These are phyloP conservation scores for Ochropleura plecta DNA, from an alignment of 2,888 invertebrate genomes.

Conservation along the genomic window DNA sequence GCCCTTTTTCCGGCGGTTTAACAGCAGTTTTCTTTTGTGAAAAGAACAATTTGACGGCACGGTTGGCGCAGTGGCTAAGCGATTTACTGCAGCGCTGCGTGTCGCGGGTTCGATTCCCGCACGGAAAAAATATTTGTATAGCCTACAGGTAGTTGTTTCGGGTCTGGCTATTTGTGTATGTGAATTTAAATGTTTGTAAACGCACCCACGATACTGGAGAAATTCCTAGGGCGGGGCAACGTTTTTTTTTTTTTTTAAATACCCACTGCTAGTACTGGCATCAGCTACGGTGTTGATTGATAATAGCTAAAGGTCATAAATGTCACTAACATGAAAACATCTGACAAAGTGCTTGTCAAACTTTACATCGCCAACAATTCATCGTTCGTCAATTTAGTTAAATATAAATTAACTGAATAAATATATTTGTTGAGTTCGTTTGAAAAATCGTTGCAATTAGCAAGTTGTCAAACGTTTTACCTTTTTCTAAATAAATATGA, in stretches of 20 bases:
- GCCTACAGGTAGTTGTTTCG: too few species aligned
- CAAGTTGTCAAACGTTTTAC: slow-evolving; percentile 23
- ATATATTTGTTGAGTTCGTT: not conserved
- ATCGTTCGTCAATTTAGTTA: not conserved
- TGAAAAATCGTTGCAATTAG: slow-evolving; percentile 29
- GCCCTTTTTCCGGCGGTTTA: not conserved
- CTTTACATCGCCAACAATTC: slow-evolving; percentile 5
- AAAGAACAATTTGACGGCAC: too few species aligned
- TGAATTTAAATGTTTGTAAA: too few species aligned
- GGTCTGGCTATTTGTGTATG: too few species aligned
- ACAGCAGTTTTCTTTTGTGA: not conserved
- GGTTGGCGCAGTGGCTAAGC: too few species aligned
- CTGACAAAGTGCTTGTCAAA: slow-evolving; percentile 37
- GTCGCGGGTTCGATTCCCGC: too few species aligned
- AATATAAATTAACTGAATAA: not conserved
- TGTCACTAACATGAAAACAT: not conserved
- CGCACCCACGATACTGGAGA: too few species aligned
- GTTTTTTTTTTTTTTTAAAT: too few species aligned
- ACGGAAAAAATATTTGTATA: too few species aligned
- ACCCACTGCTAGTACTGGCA: not conserved
- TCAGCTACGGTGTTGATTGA: not conserved
- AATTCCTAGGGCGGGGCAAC: too few species aligned
- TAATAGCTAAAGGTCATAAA: slow-evolving; percentile 12
- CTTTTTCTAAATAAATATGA: slow-evolving; percentile 1
- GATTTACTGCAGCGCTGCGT: too few species aligned